These are phyloP conservation scores for Pogonophryne albipinna DNA, from an alignment of 2,797 vertebrate species.

Conservation along the genomic window DNA sequence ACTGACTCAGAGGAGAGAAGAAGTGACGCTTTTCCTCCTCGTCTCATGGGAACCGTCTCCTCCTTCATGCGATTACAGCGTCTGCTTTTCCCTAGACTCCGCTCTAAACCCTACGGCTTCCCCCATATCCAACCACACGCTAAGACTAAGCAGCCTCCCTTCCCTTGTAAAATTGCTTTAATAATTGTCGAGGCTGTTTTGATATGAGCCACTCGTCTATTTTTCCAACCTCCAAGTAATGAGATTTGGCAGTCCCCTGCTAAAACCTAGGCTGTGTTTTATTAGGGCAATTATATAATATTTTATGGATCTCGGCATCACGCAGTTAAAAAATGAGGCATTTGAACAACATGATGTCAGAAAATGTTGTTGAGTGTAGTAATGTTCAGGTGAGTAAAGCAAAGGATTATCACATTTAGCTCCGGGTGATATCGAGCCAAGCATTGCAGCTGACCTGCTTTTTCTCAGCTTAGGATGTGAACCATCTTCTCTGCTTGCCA, in stretches of 20 bases:
- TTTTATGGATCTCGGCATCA: constrained; percentile 53
- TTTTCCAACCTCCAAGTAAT: constrained; percentile 68
- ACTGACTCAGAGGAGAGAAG: constrained; percentile 22
- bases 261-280: constrained; percentile 56
- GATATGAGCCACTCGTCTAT: constrained; percentile 60
- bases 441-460: constrained; percentile 46
- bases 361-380: constrained; percentile 6
- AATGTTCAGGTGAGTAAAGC: constrained; percentile 36
- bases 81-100: constrained; percentile 49
- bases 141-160: constrained; percentile 45
- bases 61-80: constrained; percentile 49
- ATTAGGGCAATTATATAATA: constrained; percentile 63
- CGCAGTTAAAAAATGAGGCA: constrained; percentile 9
- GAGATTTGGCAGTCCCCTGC: constrained; percentile 38
- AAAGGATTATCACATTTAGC: constrained; percentile 1
- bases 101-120: constrained; percentile 39
- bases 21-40: constrained; percentile 22
- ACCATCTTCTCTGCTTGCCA: constrained; percentile 19
- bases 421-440: constrained; percentile 22
- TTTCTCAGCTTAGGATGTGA: constrained; percentile 34
- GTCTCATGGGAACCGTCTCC: constrained; percentile 62
- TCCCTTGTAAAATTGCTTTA: constrained; percentile 71
- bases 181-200: constrained; percentile 62
- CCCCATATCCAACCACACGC: constrained; percentile 44
- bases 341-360: constrained; percentile 10